Evolutionary conservation across 2,888 invertebrate species (phyloP).

Genomic region (Steromphala cineraria): DNA sequence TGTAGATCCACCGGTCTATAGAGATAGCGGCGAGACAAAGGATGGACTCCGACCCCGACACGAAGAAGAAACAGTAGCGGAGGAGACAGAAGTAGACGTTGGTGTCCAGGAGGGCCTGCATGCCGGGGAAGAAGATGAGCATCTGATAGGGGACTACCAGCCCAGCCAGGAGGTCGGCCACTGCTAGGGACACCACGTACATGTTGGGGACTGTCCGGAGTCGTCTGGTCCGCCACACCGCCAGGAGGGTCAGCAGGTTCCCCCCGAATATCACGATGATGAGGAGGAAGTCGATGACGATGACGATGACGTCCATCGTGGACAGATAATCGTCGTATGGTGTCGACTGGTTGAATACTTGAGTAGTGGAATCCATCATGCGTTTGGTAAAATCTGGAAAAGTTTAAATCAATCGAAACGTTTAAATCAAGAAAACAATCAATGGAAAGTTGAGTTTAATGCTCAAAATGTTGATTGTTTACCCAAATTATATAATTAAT

Average conservation of each 20-base stretch:
- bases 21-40: conserved; percentile 26
- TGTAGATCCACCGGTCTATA: conserved; percentile 27
- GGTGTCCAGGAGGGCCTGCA: neutral
- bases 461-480: no score
- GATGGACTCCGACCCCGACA: conserved; percentile 25
- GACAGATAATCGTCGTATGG: neutral
- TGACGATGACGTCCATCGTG: neutral
- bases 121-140: neutral
- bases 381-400: no score
- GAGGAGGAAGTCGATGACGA: conserved; percentile 14
- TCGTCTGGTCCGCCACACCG: conserved; percentile 17
- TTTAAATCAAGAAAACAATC: no score
- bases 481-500: no score
- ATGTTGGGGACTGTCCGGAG: conserved; percentile 36
- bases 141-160: conserved; percentile 23
- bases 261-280: conserved; percentile 26
- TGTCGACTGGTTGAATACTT: no score
- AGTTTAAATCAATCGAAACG: no score
- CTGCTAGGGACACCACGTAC: conserved; percentile 36
- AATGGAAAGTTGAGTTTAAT: no score
- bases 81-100: conserved; percentile 23
- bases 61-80: conserved; percentile 22
- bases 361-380: no score
- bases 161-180: conserved; percentile 34
- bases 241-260: conserved; percentile 31